Evolutionary conservation across 2,113 vertebrate genomes (phyloP), one percentile per base, ranked within the genome.

Genomic region (Agapornis roseicollis): DNA sequence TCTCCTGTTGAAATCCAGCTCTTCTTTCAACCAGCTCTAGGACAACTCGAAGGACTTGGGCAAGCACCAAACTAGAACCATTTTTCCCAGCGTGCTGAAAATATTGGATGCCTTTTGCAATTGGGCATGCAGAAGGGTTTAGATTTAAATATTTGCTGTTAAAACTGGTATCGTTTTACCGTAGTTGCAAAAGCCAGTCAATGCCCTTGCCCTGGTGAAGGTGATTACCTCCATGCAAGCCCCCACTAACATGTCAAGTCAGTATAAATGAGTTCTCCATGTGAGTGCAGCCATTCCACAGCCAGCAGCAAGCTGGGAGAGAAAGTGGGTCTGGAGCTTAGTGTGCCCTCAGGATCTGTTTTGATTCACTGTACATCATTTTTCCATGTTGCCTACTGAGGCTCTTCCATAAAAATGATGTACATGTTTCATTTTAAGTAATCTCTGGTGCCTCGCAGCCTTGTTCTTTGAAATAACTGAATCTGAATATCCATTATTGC

Each of bases 241-340:
- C 71, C 53, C 52, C 17, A 22, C 23, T 3, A 6, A 90, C 47
- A 58, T 9, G 50, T 49, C 29, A 63, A 46, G 25, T 42, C 53
- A 52, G 17, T 49, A 70, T 68, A 66, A 77, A 80, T 55, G 64
- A 84, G 9, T 11, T 44, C 35, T 72, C 39, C 0, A 5, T 76
- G 61, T 0, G 6, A 85, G 25, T 2, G 2, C 4, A 13, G 55
- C 37, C 2, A 1, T 58, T 49, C 68, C 8, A 1, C 74, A 88
- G 46, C 60, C 4, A 4, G 42, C 19, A 10, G 19, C 8, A 9
- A 0, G 0, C 33, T 13, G 50, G 55, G 39, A 29, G 18, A 29
- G 29, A 47, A 47, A 61, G 19, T 0, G 0, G 4, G 6, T 60
- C 65, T 8, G 6, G 37, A 81, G 37, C 41, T 79, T 37, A 61